Conservation (phyloP, 2,888 invertebrate species). For the Helicoverpa assulta region DNA sequence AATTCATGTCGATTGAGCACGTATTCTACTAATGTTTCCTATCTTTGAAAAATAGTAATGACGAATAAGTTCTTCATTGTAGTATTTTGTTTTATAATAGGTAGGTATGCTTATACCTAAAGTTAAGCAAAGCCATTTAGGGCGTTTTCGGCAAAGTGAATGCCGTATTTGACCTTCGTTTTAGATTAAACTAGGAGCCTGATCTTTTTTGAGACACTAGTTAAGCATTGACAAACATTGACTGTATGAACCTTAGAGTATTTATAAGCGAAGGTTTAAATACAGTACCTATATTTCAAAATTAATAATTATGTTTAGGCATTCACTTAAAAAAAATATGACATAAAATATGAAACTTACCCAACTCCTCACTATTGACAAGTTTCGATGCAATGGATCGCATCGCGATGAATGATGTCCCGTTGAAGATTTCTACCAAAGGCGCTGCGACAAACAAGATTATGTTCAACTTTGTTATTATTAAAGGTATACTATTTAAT, state of each 20-base stretch:
- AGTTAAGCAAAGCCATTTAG: not conserved
- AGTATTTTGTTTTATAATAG: not conserved
- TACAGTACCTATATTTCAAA: too few relatives aligned
- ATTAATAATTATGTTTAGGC: too few relatives aligned
- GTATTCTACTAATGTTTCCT: not conserved
- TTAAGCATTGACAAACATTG: too few relatives aligned
- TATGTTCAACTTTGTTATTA: not conserved
- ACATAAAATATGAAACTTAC: conserved; percentile 76
- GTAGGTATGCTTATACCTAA: not conserved
- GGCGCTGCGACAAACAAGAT: conserved; percentile 89
- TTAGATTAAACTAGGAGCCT: too few relatives aligned
- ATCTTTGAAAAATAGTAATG: too few relatives aligned
- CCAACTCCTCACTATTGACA: conserved; percentile 93
- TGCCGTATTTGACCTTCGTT: too few relatives aligned
- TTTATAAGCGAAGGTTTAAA: too few relatives aligned
- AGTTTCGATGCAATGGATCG: conserved; percentile 93
- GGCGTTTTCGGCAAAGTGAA: too few relatives aligned
- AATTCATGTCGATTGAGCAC: conserved; percentile 18
- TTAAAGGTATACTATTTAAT: too few relatives aligned
- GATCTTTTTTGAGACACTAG: too few relatives aligned
- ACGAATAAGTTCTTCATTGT: not conserved
- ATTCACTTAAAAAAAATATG: too few relatives aligned
- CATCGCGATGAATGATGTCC: conserved; percentile 94
- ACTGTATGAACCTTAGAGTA: too few relatives aligned
- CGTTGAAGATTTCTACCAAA: conserved; percentile 93